Evolutionary conservation across 2,113 vertebrate species (phyloP).

Genomic region (Pluvianellus socialis): DNA sequence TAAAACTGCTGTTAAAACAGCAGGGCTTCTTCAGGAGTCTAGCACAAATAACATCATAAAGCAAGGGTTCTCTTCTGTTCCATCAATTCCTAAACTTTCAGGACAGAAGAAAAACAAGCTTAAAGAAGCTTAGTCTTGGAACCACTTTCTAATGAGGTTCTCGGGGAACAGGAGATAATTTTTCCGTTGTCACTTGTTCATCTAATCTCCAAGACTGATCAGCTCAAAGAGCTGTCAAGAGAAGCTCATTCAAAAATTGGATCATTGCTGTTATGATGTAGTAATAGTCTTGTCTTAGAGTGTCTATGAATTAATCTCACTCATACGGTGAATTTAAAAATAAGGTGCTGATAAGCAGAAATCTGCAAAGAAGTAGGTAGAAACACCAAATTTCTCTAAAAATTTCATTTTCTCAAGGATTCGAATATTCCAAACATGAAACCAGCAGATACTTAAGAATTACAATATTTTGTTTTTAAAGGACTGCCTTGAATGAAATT

Average conservation of each 20-base stretch:
- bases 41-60: not conserved
- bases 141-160: not conserved
- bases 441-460: not conserved
- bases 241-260: not conserved
- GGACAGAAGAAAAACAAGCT: not conserved
- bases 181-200: not conserved
- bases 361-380: not conserved
- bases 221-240: not conserved
- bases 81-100: not conserved
- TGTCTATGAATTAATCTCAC: not conserved
- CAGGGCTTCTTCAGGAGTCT: not conserved
- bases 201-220: not conserved
- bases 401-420: not conserved
- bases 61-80: not conserved
- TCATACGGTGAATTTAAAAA: not conserved
- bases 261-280: not conserved
- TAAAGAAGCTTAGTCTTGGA: not conserved
- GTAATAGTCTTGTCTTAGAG: not conserved
- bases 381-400: not conserved
- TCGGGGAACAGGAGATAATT: not conserved
- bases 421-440: not conserved
- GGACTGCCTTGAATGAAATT: not conserved
- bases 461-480: not conserved
- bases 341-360: not conserved
- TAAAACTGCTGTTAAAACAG: not conserved